phyloP scores from a whole-genome alignment of 2,888 invertebrate genomes.

The Drosophila neutralis region DNA sequence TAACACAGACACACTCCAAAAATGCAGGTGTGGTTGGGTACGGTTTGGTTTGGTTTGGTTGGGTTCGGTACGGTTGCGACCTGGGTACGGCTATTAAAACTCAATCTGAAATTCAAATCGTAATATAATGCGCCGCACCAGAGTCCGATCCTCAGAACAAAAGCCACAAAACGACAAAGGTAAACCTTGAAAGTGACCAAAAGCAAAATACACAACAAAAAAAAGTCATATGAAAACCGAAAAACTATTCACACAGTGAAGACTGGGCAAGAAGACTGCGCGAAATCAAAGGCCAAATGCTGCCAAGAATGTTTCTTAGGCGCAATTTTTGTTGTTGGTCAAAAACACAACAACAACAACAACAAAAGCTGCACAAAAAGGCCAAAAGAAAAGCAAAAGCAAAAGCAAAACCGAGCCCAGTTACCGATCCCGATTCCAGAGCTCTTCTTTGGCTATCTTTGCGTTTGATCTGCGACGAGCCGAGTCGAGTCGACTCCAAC shows the following conservation, averaged over 20 bases:
- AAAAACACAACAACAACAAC: conserved; percentile 34
- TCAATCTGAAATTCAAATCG: conserved; percentile 81
- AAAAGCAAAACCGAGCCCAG: conserved; percentile 29
- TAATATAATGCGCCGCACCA: conserved; percentile 61
- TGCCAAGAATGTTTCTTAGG: conserved; percentile 57
- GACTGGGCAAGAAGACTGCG: conserved; percentile 9
- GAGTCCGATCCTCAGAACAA: conserved; percentile 50
- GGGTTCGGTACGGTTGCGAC: conserved; percentile 18
- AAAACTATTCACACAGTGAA: conserved; percentile 70
- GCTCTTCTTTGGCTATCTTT: conserved; percentile 58
- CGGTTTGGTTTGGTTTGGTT: conserved; percentile 12
- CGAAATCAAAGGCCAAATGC: conserved; percentile 59
- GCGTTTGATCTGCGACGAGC: conserved; percentile 68
- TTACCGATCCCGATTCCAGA: conserved; percentile 8
- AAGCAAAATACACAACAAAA: conserved; percentile 13
- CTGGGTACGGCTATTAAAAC: conserved; percentile 73
- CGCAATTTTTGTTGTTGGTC: too few species aligned
- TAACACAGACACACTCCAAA: conserved; percentile 48
- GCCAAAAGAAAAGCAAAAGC: conserved; percentile 1
- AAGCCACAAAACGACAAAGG: conserved; percentile 57
- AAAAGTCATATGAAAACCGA: not conserved
- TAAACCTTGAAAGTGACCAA: conserved; percentile 59
- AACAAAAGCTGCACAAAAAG: not conserved
- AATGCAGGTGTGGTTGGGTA: conserved; percentile 63
- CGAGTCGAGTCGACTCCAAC: conserved; percentile 12